A percentile compares a stretch with the other conserved stretches of the same genome.
phyloP scores from a whole-genome alignment of 2,888 invertebrate genomes.

The Cyclophora albipunctata region DNA sequence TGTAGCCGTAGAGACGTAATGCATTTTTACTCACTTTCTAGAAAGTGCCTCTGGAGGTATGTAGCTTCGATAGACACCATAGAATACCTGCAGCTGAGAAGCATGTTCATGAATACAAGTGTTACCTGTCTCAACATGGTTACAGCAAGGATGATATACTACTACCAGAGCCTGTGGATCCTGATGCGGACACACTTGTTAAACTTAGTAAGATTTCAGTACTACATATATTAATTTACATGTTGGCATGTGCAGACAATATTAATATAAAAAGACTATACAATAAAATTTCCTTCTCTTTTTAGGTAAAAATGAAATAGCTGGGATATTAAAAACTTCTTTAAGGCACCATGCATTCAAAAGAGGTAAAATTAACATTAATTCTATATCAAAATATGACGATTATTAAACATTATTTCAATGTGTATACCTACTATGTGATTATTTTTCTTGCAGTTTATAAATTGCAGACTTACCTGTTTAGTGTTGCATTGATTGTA shows the following conservation, averaged over 20 bases:
- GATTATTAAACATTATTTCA: neutral
- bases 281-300: neutral
- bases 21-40: conserved; percentile 21
- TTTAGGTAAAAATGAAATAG: neutral
- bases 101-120: conserved; percentile 40
- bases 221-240: no score
- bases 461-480: conserved; percentile 12
- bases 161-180: conserved; percentile 45
- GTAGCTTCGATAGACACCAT: conserved; percentile 43
- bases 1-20: no score
- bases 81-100: conserved; percentile 31
- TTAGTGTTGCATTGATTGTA: conserved; percentile 26
- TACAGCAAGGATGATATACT: conserved; percentile 37
- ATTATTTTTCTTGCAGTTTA: conserved; percentile 14
- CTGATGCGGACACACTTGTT: conserved; percentile 34
- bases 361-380: conserved; percentile 39
- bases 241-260: no score
- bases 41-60: conserved; percentile 29
- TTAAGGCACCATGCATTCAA: conserved; percentile 25
- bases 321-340: neutral
- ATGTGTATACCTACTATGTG: neutral
- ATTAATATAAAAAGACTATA: neutral
- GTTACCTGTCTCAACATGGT: conserved; percentile 37
- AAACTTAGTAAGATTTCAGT: conserved; percentile 40
- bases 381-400: neutral